Percentiles rank a stretch among this genome's conserved stretches.
Conservation (phyloP, 2,888 invertebrate genomes). For the Callinectes sapidus region DNA sequence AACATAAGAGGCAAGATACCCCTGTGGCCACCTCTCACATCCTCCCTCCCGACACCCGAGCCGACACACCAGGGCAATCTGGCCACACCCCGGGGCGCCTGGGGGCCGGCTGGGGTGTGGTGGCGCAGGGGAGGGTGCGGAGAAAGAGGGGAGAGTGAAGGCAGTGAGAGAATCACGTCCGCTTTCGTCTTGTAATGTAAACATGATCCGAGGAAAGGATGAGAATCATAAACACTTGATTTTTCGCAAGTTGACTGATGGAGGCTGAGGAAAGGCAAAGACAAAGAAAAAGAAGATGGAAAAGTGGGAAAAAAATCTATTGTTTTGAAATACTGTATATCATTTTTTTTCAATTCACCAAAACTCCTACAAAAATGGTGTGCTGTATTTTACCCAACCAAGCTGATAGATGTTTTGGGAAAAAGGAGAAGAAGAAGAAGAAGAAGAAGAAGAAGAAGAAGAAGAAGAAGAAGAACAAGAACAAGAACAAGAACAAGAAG, state of each 20-base stretch:
- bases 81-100: background rate
- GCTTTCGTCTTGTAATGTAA: background rate
- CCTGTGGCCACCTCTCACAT: conserved; percentile 51
- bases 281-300: no score
- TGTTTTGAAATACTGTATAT: no score
- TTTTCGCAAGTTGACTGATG: background rate
- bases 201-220: background rate
- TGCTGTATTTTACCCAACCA: no score
- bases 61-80: conserved; percentile 40
- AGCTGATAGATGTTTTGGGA: no score
- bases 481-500: no score
- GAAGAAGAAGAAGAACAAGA: no score
- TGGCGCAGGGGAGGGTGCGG: background rate
- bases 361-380: no score
- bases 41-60: conserved; percentile 46
- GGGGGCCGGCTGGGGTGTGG: background rate
- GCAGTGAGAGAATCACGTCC: background rate
- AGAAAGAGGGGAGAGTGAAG: background rate
- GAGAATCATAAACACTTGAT: background rate
- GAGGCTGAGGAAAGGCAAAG: background rate
- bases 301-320: no score
- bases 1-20: conserved; percentile 45
- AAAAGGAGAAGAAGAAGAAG: no score
- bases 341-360: no score
- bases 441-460: no score